Percentiles rank a stretch among this genome's conserved stretches.
These are phyloP conservation scores for Riparia riparia DNA, from an alignment of 2,113 vertebrate genomes.

Conservation along the genomic window DNA sequence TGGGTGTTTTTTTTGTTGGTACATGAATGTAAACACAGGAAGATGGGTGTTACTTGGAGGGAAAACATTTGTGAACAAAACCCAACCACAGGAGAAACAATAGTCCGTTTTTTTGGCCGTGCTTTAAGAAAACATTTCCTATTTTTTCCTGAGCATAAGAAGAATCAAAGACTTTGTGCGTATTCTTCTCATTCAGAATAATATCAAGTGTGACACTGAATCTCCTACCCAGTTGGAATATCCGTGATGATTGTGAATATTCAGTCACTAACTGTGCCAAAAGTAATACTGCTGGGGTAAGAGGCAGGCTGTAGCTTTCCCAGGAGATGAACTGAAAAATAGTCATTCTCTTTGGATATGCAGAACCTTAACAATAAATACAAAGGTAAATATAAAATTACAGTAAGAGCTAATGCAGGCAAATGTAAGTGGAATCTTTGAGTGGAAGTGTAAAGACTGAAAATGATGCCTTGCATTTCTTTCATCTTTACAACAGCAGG, in stretches of 20 bases:
- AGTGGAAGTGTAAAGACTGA: background rate
- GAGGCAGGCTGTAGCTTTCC: background rate
- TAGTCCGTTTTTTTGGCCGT: background rate
- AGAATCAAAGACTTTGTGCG: background rate
- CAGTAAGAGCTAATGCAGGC: background rate
- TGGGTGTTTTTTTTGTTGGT: background rate
- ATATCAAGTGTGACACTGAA: background rate
- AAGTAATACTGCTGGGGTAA: background rate
- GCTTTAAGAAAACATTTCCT: background rate
- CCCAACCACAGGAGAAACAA: background rate
- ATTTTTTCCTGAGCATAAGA: background rate
- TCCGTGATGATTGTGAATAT: background rate
- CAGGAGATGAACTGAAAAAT: background rate
- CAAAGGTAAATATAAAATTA: background rate
- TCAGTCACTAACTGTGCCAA: background rate
- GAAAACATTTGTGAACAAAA: constrained; percentile 34
- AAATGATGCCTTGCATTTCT: background rate
- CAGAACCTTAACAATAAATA: background rate
- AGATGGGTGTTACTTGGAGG: constrained; percentile 23
- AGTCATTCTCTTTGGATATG: background rate
- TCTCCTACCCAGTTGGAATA: background rate
- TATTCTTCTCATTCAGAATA: background rate
- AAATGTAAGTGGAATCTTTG: background rate
- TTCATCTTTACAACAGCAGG: background rate
- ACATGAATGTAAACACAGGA: constrained; percentile 40